Conservation (phyloP, 2,797 vertebrate species). For the Diceros bicornis region DNA sequence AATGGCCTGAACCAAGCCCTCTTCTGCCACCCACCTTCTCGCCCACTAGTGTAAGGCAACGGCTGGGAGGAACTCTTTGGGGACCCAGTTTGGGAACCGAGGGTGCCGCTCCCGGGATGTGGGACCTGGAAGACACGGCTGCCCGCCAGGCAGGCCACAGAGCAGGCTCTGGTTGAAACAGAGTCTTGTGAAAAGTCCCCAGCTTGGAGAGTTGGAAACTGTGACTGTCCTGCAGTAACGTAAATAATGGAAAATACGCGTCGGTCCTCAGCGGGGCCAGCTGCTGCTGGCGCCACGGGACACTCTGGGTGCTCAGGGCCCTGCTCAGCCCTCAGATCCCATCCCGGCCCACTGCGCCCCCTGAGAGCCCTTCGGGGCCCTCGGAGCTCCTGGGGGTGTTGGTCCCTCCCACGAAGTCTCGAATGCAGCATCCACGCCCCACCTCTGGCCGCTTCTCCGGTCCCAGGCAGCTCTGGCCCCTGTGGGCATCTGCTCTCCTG, state of each 20-base stretch:
- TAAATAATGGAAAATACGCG: conserved; percentile 89
- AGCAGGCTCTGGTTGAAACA: conserved; percentile 59
- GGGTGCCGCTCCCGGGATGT: background rate
- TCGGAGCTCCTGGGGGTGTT: background rate
- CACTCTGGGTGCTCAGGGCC: background rate
- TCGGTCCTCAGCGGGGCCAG: conserved; percentile 69
- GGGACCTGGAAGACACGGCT: conserved; percentile 52
- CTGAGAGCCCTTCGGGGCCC: background rate
- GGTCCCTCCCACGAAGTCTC: background rate
- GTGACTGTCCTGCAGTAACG: conserved; percentile 86
- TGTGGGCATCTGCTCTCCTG: background rate
- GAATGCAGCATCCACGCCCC: background rate
- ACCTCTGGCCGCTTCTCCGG: background rate
- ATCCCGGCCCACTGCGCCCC: background rate
- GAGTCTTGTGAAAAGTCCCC: conserved; percentile 74
- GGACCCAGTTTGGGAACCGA: conserved; percentile 56
- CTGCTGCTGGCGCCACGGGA: conserved; percentile 69
- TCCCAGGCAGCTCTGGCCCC: background rate
- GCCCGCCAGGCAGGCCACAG: conserved; percentile 43
- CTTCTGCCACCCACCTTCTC: background rate
- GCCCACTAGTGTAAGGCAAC: background rate
- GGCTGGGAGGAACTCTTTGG: background rate
- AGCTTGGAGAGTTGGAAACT: conserved; percentile 84
- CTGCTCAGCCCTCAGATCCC: background rate
- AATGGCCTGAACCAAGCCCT: background rate